phyloP scores from a whole-genome alignment of 2,797 vertebrate species.

The Propithecus perrieri region DNA sequence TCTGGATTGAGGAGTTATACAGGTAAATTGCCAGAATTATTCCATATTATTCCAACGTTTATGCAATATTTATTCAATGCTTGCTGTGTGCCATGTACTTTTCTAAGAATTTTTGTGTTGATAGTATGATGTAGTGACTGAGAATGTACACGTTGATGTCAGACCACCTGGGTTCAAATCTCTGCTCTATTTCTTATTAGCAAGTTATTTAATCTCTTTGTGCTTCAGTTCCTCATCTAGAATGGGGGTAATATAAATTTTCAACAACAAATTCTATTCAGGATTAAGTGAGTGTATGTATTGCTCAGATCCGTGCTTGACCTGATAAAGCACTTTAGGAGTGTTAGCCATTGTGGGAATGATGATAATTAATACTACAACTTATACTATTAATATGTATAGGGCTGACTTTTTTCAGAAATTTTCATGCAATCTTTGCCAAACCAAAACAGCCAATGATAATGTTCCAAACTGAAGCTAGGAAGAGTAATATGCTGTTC shows the following conservation, averaged over 20 bases:
- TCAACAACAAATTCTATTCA: conserved; percentile 12
- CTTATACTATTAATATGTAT: neutral
- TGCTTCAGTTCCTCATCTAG: conserved; percentile 28
- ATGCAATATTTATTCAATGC: neutral
- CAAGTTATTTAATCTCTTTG: neutral
- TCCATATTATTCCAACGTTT: neutral
- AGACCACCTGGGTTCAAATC: neutral
- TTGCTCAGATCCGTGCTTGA: neutral
- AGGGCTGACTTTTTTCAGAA: neutral
- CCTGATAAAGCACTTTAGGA: neutral
- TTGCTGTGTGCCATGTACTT: neutral
- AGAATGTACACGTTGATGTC: neutral
- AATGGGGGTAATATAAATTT: conserved; percentile 27
- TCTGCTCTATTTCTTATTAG: conserved; percentile 27
- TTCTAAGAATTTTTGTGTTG: conserved; percentile 20
- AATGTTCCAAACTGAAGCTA: neutral
- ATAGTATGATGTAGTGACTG: neutral
- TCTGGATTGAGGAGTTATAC: conserved; percentile 12
- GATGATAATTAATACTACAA: neutral
- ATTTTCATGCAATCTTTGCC: neutral
- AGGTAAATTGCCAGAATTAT: conserved; percentile 21
- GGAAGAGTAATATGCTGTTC: neutral
- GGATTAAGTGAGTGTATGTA: neutral
- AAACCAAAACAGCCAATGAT: neutral
- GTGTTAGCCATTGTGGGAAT: neutral